Base-by-base conservation (phyloP, 2,113 vertebrate species). In the Poeciliopsis prolifica region DNA sequence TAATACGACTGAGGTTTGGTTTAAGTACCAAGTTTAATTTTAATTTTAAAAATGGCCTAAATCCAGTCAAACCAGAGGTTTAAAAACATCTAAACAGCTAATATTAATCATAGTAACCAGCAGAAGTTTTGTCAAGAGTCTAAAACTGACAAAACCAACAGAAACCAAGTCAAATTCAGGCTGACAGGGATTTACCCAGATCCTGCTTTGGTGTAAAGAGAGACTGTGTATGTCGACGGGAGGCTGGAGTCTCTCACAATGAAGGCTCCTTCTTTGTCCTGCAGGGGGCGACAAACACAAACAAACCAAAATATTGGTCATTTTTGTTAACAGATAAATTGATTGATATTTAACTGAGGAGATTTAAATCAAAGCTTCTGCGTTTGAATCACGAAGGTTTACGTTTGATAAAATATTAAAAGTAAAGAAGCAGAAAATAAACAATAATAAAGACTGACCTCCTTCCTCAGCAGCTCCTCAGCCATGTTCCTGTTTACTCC, bases 181-280 rank as follows among this genome's bases (percentile, higher is more conserved):
- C 14, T 19, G 19, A 48, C 15, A 19, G 17, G 40, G 14, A 42
- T 13, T 95, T 88, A 98, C 97, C 96, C 95, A 85, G 94, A 86
- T 1, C n/a, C 6, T 74, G 95, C 95, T 83, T 96, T 98, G 69
- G 95, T 93, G 61, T 96, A 98, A 24, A 99, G 90, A 8, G 98
- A 99, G 30, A 99, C 96, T 0, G 97, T 99, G 86, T 97, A 98
- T 24, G 96, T 79, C 71, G 96, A 96, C 2, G 92, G 84, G 33
- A 95, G 96, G 82, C 97, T 99, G 74, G 97, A 99, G 77, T 98
- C 95, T 80, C 98, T 95, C 74, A 99, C 97, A 65, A 99, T 94
- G 93, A 98, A 99, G 11, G 95, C 95, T 37, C 98, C 98, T 90
- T 98, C 98, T 95, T 97, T 99, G 90, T 96, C 96, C 98, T 99